Conservation (phyloP, 2,113 vertebrate genomes). For the Panthera uncia region DNA sequence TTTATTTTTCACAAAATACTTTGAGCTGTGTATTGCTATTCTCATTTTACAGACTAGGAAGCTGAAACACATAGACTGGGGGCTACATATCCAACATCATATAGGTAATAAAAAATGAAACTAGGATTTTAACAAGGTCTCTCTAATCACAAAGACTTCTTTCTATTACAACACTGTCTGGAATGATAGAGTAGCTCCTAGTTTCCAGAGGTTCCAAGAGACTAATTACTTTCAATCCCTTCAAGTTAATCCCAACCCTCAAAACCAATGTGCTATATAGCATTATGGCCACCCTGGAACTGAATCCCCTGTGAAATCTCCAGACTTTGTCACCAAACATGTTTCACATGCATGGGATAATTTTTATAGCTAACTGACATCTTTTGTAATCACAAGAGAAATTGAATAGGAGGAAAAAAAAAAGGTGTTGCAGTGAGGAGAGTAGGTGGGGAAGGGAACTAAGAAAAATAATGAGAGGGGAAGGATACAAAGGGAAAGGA, state of each 20-base stretch:
- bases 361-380: neutral
- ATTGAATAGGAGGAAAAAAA: neutral
- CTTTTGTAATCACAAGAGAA: constrained; percentile 2
- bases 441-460: neutral
- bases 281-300: neutral
- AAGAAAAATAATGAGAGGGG: constrained; percentile 40
- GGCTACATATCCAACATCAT: neutral
- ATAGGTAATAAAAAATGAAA: neutral
- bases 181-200: neutral
- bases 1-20: neutral
- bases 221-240: neutral
- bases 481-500: neutral
- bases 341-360: neutral
- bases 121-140: neutral
- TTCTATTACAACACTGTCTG: neutral
- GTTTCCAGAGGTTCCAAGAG: neutral
- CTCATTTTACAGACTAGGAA: neutral
- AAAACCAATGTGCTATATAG: neutral
- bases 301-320: neutral
- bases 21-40: neutral
- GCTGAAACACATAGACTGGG: neutral
- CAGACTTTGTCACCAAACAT: neutral
- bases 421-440: neutral
- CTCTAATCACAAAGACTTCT: neutral
- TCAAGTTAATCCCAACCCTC: neutral